A percentile compares a stretch with the other conserved stretches of the same genome.
Evolutionary conservation across 2,797 vertebrate genomes (phyloP).

Genomic region (Leptatherina wallacei): DNA sequence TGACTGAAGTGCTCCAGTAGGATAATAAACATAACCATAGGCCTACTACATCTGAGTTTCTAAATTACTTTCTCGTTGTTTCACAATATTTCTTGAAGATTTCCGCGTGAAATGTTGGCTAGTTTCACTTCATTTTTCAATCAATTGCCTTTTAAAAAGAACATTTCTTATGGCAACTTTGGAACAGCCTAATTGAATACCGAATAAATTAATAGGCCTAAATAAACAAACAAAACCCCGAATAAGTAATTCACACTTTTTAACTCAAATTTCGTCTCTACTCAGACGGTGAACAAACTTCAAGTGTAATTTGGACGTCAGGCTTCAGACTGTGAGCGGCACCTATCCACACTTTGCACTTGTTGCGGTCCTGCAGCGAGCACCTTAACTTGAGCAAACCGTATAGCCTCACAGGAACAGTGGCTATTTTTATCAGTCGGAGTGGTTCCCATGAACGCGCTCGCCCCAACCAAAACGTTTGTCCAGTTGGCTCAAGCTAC

Average conservation of each 20-base stretch:
- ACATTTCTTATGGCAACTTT: no score
- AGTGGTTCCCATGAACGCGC: slow-evolving; percentile 75
- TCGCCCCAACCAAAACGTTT: slow-evolving; percentile 62
- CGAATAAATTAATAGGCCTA: no score
- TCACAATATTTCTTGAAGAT: no score
- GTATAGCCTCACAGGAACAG: slow-evolving; percentile 55
- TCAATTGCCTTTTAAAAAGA: no score
- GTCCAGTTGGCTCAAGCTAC: slow-evolving; percentile 63
- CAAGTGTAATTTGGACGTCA: not conserved
- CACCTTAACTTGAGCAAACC: slow-evolving; percentile 49
- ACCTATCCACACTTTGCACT: slow-evolving; percentile 66
- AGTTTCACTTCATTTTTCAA: no score
- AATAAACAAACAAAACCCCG: not conserved
- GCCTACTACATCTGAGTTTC: no score
- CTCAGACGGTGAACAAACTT: not conserved
- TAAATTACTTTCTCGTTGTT: no score
- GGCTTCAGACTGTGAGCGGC: not conserved
- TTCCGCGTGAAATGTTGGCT: no score
- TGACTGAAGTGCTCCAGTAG: not conserved
- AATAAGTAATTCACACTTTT: not conserved
- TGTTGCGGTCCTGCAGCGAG: slow-evolving; percentile 67
- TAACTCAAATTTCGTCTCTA: not conserved
- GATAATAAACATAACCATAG: no score
- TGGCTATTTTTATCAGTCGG: slow-evolving; percentile 71
- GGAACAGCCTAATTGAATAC: no score